phyloP scores from a whole-genome alignment of 2,113 vertebrate species.

The Calyptommatus sinebrachiatus region DNA sequence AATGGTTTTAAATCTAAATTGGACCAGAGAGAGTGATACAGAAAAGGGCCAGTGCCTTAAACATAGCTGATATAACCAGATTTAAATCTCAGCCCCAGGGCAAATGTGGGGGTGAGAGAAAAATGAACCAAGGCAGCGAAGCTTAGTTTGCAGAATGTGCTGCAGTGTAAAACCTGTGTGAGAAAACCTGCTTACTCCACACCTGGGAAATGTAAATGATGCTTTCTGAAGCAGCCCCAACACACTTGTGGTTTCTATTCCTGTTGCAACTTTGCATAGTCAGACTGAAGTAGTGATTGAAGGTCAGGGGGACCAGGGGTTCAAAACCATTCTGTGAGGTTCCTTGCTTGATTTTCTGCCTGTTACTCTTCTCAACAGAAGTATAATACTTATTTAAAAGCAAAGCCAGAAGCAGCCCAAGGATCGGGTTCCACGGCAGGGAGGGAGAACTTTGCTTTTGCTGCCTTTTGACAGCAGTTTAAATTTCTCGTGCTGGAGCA shows the following conservation, averaged over 20 bases:
- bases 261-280: neutral
- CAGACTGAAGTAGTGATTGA: too few relatives aligned
- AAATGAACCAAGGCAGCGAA: neutral
- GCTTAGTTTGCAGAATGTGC: neutral
- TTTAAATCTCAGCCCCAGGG: conserved; percentile 20
- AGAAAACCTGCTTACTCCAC: neutral
- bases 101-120: neutral
- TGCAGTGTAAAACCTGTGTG: neutral
- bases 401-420: too few relatives aligned
- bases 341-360: too few relatives aligned
- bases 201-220: neutral
- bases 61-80: conserved; percentile 9
- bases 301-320: too few relatives aligned
- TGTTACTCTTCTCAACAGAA: too few relatives aligned
- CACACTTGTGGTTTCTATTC: too few relatives aligned
- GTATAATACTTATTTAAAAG: too few relatives aligned
- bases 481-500: too few relatives aligned
- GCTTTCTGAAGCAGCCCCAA: neutral
- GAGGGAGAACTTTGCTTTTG: too few relatives aligned
- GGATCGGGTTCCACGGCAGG: too few relatives aligned
- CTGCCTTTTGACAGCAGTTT: too few relatives aligned
- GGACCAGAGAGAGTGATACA: neutral
- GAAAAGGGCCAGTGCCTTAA: neutral
- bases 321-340: too few relatives aligned
- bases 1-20: neutral